Evolutionary conservation across 2,888 invertebrate genomes (phyloP).

Genomic region (Trisateles emortualis): DNA sequence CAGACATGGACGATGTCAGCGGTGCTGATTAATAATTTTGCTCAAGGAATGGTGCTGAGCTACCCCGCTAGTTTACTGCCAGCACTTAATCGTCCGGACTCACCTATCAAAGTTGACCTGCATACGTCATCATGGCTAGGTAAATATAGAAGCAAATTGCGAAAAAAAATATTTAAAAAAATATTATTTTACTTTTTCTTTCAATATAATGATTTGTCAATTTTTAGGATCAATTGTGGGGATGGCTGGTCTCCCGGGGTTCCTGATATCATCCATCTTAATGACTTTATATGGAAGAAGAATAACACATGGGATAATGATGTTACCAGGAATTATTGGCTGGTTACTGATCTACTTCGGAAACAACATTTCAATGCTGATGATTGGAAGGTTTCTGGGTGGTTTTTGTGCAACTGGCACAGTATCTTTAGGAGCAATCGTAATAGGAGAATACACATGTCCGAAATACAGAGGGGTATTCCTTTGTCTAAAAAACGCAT

Average conservation of each 20-base stretch:
- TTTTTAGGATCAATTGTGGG: slow-evolving; percentile 61
- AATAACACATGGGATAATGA: slow-evolving; percentile 60
- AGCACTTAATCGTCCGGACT: slow-evolving; percentile 50
- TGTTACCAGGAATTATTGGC: slow-evolving; percentile 57
- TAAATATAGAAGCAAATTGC: slow-evolving; percentile 22
- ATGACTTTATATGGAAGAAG: slow-evolving; percentile 57
- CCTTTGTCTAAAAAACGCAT: slow-evolving; percentile 53
- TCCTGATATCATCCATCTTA: slow-evolving; percentile 54
- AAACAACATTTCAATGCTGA: slow-evolving; percentile 21
- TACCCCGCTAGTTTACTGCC: slow-evolving; percentile 62
- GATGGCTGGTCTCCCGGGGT: slow-evolving; percentile 56
- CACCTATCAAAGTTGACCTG: slow-evolving; percentile 57
- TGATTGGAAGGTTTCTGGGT: slow-evolving; percentile 32
- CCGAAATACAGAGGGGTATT: slow-evolving; percentile 85
- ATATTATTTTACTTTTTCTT: not conserved
- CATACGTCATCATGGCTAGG: slow-evolving; percentile 63
- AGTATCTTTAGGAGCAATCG: slow-evolving; percentile 65
- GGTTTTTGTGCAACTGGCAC: slow-evolving; percentile 29
- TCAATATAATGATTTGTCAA: not conserved
- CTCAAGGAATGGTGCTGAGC: slow-evolving; percentile 65
- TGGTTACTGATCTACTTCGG: slow-evolving; percentile 39
- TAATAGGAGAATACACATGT: slow-evolving; percentile 77
- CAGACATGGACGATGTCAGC: slow-evolving; percentile 67
- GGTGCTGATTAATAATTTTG: slow-evolving; percentile 64
- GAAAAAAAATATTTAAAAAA: not conserved